Conservation (phyloP, 1,140 invertebrate genomes). For the Drosophila kohkoa region DNA sequence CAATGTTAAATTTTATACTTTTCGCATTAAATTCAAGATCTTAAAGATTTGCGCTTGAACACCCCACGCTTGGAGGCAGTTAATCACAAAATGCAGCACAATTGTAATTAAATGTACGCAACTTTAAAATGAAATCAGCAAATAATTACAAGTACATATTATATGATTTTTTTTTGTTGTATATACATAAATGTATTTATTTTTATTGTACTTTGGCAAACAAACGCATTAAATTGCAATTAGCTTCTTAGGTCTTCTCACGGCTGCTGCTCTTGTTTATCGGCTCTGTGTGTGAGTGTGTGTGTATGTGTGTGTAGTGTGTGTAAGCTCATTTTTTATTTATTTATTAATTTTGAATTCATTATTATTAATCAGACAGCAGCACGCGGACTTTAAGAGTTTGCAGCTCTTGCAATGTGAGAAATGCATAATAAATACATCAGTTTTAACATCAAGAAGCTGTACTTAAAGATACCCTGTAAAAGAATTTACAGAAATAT, state of each 20-base stretch:
- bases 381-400: conserved; percentile 48
- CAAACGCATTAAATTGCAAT: conserved; percentile 78
- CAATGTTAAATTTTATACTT: conserved; percentile 13
- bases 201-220: conserved; percentile 69
- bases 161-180: not conserved
- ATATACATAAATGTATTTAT: conserved; percentile 42
- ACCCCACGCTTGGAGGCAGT: conserved; percentile 16
- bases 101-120: conserved; percentile 38
- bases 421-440: conserved; percentile 27
- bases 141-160: conserved; percentile 14
- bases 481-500: too few relatives aligned
- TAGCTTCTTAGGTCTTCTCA: conserved; percentile 58
- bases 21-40: conserved; percentile 1
- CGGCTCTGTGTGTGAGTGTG: not conserved
- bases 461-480: not conserved
- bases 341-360: conserved; percentile 68
- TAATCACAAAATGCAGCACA: conserved; percentile 58
- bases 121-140: conserved; percentile 32
- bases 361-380: conserved; percentile 66
- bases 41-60: conserved; percentile 6
- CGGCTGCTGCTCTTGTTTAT: conserved; percentile 37
- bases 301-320: conserved; percentile 9
- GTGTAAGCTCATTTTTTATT: conserved; percentile 57
- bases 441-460: not conserved
- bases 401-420: conserved; percentile 35